These are phyloP conservation scores for Apocrypta bakeri DNA, from an alignment of 1,140 invertebrate species.

Conservation along the genomic window DNA sequence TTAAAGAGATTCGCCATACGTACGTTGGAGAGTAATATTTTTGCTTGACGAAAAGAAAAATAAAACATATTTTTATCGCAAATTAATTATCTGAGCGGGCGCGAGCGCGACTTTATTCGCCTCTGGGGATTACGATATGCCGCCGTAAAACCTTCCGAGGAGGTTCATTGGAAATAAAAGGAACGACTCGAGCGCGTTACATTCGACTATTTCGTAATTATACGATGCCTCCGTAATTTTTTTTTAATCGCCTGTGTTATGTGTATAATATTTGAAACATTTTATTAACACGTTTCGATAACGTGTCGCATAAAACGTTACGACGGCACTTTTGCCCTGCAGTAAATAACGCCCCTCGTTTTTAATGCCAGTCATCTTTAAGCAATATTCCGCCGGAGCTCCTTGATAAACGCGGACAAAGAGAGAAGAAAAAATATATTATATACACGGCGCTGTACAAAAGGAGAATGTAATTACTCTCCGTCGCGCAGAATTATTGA, in stretches of 20 bases:
- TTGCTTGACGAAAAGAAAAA: not conserved
- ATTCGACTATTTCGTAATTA: not conserved
- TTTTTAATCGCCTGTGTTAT: not conserved
- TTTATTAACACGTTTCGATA: slow-evolving; percentile 3
- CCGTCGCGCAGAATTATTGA: not conserved
- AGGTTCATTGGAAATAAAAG: not conserved
- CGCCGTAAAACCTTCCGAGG: not conserved
- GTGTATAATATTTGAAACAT: not conserved
- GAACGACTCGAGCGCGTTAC: not conserved
- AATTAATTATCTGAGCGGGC: slow-evolving; percentile 36
- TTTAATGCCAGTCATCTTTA: not conserved
- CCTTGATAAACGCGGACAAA: not conserved
- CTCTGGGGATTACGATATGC: not conserved
- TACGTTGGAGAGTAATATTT: not conserved
- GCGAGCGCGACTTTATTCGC: not conserved
- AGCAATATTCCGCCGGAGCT: not conserved
- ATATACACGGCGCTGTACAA: not conserved
- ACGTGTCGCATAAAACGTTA: not conserved
- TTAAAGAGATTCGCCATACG: slow-evolving; percentile 1
- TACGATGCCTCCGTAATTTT: not conserved
- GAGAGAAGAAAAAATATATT: not conserved
- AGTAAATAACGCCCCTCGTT: not conserved
- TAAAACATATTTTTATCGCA: slow-evolving; percentile 21
- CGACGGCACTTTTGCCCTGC: not conserved
- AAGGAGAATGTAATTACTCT: not conserved